Conservation (phyloP, 2,797 vertebrate genomes). For the Eurystomus glaucurus region DNA sequence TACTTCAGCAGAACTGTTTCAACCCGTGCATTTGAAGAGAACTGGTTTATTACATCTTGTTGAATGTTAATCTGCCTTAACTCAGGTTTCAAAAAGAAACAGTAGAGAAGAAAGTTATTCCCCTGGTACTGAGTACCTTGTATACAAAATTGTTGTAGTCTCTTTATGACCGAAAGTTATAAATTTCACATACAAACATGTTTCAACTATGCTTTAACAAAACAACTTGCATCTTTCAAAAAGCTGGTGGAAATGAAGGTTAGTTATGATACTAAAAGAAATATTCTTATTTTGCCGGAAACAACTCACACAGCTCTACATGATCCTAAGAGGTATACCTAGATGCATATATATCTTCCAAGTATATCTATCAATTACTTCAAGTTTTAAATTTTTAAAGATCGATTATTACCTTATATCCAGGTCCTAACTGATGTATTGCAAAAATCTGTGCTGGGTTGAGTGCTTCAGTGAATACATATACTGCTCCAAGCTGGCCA, state of each 20-base stretch:
- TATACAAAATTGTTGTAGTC: background rate
- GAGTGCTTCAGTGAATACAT: constrained; percentile 96
- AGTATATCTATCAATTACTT: background rate
- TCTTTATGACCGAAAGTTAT: background rate
- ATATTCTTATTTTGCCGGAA: background rate
- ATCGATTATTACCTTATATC: constrained; percentile 91
- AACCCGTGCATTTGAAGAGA: background rate
- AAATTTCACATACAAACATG: background rate
- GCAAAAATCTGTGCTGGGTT: constrained; percentile 98
- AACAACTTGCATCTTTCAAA: background rate
- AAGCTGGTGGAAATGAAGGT: background rate
- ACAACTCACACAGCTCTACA: background rate
- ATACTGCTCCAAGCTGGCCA: constrained; percentile 96
- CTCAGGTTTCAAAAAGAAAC: background rate
- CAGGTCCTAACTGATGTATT: constrained; percentile 96
- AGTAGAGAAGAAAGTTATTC: background rate
- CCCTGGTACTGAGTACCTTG: background rate
- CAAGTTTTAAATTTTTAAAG: background rate
- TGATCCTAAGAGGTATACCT: background rate
- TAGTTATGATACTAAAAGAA: background rate
- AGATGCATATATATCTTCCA: background rate
- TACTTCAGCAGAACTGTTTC: background rate
- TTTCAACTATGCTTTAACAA: background rate
- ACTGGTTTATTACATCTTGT: background rate
- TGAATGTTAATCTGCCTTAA: background rate